Base-by-base conservation (phyloP, 2,888 invertebrate genomes). In the Eudemis profundana region DNA sequence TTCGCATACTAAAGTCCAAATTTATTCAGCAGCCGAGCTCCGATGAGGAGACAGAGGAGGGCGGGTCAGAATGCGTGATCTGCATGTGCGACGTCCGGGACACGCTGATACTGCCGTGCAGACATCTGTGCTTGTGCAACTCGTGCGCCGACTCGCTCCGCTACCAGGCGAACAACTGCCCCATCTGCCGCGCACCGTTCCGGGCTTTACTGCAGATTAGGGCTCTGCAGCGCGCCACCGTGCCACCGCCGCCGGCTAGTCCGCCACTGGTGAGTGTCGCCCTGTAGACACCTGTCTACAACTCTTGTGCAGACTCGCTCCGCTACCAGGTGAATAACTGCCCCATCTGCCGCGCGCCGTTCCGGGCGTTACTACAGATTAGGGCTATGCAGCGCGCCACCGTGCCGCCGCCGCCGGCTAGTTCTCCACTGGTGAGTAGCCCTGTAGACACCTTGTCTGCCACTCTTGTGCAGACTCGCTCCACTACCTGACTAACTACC, bases 81-180 rank as follows among this genome's bases (percentile, higher is more conserved):
- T 99, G 99, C 86, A 99, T 99, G 98, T 98, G 98, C 77, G 99
- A 99, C 83, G 96, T 98, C 15, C 94, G 99, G 3, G 99, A 99
- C 87, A 99, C 99, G 0, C 93, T 99, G 59, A 99, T 99, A 77
- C 93, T 99, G 77, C 99, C 99, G 0, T 99, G 99, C 84, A 99
- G 99, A 83, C 99, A 99, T 92, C 94, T 99, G 61, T 99, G 99
- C 83, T 93, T 99, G 69, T 99, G 99, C 88, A 98, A 98, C 89
- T 96, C 97, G 0, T 99, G 99, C 89, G 99, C 99, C 0, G 99
- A 99, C 90, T 98, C 98, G 0, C 93, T 99, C 67, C 94, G 99
- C 70, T 99, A 98, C 84, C 98, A 98, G 94, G 98, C 99, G 23
- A 99, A 98, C 90, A 99, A 98, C 90, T 99, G 99, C 78, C 99